phyloP scores from a whole-genome alignment of 2,888 invertebrate species.

The Tipula lateralis region DNA sequence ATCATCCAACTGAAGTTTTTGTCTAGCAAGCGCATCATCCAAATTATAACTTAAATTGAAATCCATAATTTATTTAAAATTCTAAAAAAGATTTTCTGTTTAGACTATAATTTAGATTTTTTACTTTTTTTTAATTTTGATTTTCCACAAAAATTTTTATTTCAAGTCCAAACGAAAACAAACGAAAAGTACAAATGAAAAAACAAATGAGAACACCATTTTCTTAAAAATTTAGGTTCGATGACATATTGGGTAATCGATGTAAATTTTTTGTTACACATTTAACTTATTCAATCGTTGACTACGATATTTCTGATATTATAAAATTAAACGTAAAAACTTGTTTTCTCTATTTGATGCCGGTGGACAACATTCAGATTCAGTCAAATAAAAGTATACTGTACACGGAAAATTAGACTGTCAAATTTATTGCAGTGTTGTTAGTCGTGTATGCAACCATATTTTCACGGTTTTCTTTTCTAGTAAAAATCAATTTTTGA shows the following conservation, averaged over 20 bases:
- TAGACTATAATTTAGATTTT: not conserved
- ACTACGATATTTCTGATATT: not conserved
- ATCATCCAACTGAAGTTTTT: slow-evolving; percentile 32
- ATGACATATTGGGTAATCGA: not conserved
- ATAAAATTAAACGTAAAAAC: not conserved
- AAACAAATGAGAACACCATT: not conserved
- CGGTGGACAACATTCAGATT: no score
- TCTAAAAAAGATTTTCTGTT: not conserved
- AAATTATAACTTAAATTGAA: slow-evolving; percentile 34
- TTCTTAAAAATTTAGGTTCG: not conserved
- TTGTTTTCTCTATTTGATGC: not conserved
- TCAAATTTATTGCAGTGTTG: not conserved
- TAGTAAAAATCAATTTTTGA: not conserved
- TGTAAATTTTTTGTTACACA: not conserved
- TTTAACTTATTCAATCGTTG: not conserved
- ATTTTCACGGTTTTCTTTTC: not conserved
- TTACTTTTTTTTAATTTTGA: not conserved
- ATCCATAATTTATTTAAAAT: not conserved
- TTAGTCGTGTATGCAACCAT: not conserved
- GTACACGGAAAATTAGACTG: no score
- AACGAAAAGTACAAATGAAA: not conserved
- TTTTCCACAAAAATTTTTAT: not conserved
- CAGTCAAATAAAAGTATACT: no score
- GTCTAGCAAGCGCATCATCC: slow-evolving; percentile 33
- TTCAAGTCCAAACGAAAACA: not conserved